Conservation (phyloP, 2,113 vertebrate genomes). For the Arizona elegans region DNA sequence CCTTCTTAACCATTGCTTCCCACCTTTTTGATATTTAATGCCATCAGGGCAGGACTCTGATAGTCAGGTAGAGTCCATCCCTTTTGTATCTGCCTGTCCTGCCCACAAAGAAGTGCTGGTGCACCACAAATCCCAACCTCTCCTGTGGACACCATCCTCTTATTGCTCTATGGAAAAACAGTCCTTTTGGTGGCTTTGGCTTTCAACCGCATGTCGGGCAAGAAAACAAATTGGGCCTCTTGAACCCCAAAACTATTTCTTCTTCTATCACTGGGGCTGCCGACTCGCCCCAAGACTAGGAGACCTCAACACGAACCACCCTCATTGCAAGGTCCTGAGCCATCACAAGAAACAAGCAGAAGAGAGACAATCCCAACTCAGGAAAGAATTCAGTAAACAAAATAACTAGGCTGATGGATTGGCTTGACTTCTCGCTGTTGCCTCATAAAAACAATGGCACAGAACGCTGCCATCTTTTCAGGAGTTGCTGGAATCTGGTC, state of each 20-base stretch:
- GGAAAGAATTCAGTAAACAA: not conserved
- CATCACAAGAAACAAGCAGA: not conserved
- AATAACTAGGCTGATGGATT: not conserved
- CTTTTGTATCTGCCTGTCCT: not conserved
- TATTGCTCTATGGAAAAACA: not conserved
- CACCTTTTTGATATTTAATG: not conserved
- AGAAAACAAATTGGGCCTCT: not conserved
- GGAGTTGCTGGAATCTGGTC: not conserved
- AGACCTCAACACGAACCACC: not conserved
- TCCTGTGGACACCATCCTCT: not conserved
- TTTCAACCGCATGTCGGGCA: not conserved
- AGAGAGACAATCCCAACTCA: not conserved
- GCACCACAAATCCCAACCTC: not conserved
- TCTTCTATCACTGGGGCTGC: not conserved
- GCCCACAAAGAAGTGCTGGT: not conserved
- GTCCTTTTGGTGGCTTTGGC: not conserved
- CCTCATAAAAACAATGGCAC: not conserved
- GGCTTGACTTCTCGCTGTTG: not conserved
- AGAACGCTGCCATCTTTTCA: not conserved
- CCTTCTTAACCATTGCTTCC: not conserved
- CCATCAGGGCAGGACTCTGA: not conserved
- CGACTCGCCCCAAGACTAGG: not conserved
- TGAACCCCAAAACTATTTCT: not conserved
- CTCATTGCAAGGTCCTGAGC: not conserved
- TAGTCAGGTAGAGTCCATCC: not conserved